These are phyloP conservation scores for Sminthurinus aureus DNA, from an alignment of 2,888 invertebrate species.

Conservation along the genomic window DNA sequence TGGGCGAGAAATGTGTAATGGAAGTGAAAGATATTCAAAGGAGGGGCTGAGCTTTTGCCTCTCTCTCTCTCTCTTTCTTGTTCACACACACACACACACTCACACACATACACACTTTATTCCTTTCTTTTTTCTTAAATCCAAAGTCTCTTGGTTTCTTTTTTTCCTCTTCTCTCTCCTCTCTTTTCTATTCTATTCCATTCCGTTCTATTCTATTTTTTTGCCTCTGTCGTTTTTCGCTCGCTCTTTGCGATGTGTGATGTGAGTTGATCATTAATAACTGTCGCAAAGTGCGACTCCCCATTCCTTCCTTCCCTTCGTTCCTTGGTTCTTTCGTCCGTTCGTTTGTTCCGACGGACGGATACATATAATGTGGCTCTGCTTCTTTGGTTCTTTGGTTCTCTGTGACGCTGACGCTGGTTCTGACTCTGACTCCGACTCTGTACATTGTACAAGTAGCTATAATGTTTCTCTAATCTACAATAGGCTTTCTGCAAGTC, in stretches of 20 bases:
- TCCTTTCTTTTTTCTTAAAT: too few species aligned
- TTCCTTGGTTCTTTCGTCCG: not conserved
- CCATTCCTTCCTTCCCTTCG: slow-evolving; percentile 49
- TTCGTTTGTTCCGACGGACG: not conserved
- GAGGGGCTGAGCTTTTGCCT: slow-evolving; percentile 24
- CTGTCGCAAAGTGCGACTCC: slow-evolving; percentile 57
- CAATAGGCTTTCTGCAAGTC: slow-evolving; percentile 50
- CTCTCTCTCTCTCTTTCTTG: not conserved
- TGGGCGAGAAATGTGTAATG: slow-evolving; percentile 31
- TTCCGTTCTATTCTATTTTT: slow-evolving; percentile 18
- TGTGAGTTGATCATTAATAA: slow-evolving; percentile 57
- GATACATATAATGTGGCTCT: not conserved
- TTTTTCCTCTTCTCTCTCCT: slow-evolving; percentile 15
- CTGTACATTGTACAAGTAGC: slow-evolving; percentile 24
- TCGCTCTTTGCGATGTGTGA: slow-evolving; percentile 45
- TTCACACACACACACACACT: too few species aligned
- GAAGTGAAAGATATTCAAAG: slow-evolving; percentile 32
- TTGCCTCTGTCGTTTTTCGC: slow-evolving; percentile 40
- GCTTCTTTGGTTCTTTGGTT: not conserved
- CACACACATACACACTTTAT: too few species aligned
- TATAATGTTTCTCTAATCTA: slow-evolving; percentile 52
- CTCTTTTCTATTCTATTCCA: not conserved
- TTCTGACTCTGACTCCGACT: not conserved
- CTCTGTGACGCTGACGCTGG: not conserved
- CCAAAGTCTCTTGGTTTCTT: not conserved